These are phyloP conservation scores for Noturus placidus DNA, from an alignment of 2,113 vertebrate genomes.

Conservation along the genomic window DNA sequence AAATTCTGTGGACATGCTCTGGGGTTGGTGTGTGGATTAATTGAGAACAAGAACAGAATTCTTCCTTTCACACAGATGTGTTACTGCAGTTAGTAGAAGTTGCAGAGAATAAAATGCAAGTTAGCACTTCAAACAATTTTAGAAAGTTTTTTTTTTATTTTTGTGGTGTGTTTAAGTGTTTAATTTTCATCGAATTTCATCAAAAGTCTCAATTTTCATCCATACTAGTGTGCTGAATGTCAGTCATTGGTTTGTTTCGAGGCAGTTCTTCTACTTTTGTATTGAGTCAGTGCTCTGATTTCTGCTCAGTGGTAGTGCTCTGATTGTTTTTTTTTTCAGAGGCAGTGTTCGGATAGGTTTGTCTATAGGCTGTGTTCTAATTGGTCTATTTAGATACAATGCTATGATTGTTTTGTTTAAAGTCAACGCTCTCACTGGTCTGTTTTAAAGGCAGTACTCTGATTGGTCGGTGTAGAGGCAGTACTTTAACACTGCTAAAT, in stretches of 20 bases:
- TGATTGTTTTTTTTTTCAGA: no score
- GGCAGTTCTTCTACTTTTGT: no score
- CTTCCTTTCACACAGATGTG: neutral
- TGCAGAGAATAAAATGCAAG: neutral
- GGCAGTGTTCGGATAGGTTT: no score
- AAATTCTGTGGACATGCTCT: neutral
- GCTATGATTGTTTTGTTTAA: no score
- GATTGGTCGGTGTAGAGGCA: no score
- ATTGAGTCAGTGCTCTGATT: no score
- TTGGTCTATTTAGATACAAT: no score
- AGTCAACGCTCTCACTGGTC: no score
- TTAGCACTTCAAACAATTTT: neutral
- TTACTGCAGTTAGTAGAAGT: neutral
- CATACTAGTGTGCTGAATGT: neutral
- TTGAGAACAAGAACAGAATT: neutral
- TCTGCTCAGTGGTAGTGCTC: no score
- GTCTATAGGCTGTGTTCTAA: no score
- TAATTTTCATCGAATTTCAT: no score
- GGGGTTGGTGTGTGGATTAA: conserved; percentile 9
- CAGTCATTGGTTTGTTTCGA: neutral
- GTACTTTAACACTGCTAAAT: neutral
- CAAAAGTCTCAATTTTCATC: neutral
- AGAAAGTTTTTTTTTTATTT: neutral
- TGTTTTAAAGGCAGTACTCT: no score
- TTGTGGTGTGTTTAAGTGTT: neutral